Base-by-base conservation (phyloP, 1,140 invertebrate species). In the Epicauta chinensis region DNA sequence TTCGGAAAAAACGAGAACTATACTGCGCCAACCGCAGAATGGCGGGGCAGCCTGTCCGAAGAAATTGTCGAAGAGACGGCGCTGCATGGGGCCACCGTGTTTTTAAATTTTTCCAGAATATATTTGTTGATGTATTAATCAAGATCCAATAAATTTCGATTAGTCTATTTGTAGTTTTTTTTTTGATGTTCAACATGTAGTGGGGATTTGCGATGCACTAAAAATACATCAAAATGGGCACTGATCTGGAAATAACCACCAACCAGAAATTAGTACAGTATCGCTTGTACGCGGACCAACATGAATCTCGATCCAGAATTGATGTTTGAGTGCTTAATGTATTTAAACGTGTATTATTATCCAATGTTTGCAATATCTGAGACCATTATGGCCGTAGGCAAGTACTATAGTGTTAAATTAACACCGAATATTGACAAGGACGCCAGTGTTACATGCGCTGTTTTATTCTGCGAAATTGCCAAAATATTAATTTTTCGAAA, bases 21-120 rank as follows among this genome's bases (percentile, higher is more conserved):
- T 84, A 41, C 78, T 79, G 71, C 73, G 80, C 59, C 65, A 44
- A 40, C 71, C 85, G 0, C 69, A 77, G 58, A 84, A 87, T 65
- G 85, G 84, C 2, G 88, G 88, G 0, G 75, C 71, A 56, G 62
- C 78, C 7, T 91, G 88, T 57, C 84, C 85, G 1, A 77, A 70
- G 56, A 76, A 75, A 50, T 57, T 80, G 7, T 65, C 66, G 3
- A 75, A 78, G 58, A 73, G 71, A 38, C 71, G 76, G 31, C 68
- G 72, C 53, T 83, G 81, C 51, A 51, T 17, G 7, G 46, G 44
- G 14, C 44, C 51, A 17, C 41, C 45, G 3, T 59, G 56, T 30
- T 6, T 31, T 37, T 23, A 23, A 23, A 23, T 23, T 23, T 23
- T 23, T 23, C 7, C 23, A 7, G 23, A 23, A 23, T 23, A 3